Evolutionary conservation across 2,797 vertebrate species (phyloP).

Genomic region (Anguilla marmorata): DNA sequence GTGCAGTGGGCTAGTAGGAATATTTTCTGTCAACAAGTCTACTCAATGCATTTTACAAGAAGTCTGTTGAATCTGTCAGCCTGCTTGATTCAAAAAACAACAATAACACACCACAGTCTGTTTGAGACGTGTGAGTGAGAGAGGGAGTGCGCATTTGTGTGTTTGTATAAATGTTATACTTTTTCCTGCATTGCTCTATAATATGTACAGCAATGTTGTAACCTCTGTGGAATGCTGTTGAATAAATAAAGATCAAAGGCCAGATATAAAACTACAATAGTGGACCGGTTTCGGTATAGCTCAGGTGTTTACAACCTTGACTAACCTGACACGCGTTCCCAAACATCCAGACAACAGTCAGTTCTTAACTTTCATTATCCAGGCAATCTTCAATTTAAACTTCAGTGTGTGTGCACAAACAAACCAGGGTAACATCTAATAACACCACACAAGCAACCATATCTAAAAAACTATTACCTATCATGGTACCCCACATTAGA

Average conservation of each 20-base stretch:
- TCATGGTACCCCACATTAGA: not conserved
- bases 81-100: no score
- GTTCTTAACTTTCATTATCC: not conserved
- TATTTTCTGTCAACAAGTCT: not conserved
- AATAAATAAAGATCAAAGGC: not conserved
- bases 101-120: no score
- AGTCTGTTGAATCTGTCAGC: no score
- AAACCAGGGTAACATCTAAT: not conserved
- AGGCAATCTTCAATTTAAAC: not conserved
- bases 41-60: no score
- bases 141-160: no score
- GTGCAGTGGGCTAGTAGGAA: not conserved
- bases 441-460: not conserved
- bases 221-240: not conserved
- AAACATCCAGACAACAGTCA: not conserved
- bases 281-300: not conserved
- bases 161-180: no score
- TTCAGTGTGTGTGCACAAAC: no score
- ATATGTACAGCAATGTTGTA: no score
- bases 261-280: not conserved
- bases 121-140: no score
- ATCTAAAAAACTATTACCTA: not conserved
- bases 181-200: no score
- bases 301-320: not conserved
- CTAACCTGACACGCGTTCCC: not conserved